Evolutionary conservation across 1,140 invertebrate genomes (phyloP).

Genomic region (Drosophila busckii): DNA sequence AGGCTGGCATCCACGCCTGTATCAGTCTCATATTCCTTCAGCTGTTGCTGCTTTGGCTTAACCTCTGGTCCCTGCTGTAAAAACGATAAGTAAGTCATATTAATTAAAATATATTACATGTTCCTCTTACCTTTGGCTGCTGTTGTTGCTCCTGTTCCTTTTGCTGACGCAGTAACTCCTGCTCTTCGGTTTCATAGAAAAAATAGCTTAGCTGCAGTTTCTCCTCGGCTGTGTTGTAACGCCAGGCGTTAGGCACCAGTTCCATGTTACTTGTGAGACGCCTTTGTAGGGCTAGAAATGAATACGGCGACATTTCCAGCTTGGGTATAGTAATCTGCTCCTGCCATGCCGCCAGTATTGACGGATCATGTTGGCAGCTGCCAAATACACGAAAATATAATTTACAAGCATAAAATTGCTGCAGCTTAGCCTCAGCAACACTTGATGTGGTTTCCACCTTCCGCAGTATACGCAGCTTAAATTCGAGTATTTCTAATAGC

Average conservation of each 20-base stretch:
- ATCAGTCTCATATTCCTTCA: conserved; percentile 48
- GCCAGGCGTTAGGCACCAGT: conserved; percentile 33
- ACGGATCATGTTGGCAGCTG: not conserved
- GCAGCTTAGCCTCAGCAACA: conserved; percentile 3
- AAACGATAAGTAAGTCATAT: too few relatives aligned
- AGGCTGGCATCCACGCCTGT: conserved; percentile 39
- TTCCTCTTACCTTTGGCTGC: not conserved
- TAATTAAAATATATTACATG: too few relatives aligned
- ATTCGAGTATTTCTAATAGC: conserved; percentile 59
- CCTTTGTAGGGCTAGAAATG: conserved; percentile 31
- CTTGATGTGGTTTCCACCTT: conserved; percentile 1
- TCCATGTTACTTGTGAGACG: conserved; percentile 16
- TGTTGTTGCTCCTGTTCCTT: not conserved
- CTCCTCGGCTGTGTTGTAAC: conserved; percentile 27
- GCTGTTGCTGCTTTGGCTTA: not conserved
- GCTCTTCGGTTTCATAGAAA: conserved; percentile 38
- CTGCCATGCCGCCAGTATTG: conserved; percentile 34
- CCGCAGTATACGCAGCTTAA: conserved; percentile 50
- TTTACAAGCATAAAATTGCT: conserved; percentile 39
- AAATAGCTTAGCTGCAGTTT: conserved; percentile 46
- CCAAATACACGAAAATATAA: conserved; percentile 37
- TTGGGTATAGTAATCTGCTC: conserved; percentile 39
- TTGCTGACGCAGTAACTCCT: conserved; percentile 7
- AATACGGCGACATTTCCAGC: conserved; percentile 47
- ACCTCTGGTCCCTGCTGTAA: too few relatives aligned